Conservation (phyloP, 2,888 invertebrate genomes). For the Stomorhina lunata region DNA sequence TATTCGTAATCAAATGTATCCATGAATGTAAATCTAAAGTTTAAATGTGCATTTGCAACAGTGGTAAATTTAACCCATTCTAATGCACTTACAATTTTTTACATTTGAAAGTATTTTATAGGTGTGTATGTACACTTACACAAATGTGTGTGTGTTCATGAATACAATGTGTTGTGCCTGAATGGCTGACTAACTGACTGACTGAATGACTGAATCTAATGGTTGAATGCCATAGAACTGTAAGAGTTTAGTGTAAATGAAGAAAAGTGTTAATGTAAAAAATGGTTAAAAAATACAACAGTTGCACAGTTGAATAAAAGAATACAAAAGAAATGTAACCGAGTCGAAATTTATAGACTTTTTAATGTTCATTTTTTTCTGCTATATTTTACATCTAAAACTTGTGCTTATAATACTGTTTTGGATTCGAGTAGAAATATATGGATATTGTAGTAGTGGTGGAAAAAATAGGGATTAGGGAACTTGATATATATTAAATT, state of each 20-base stretch:
- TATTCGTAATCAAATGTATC: not conserved
- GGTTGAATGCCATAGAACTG: conserved; percentile 50
- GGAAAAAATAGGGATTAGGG: not conserved
- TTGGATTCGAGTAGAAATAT: not conserved
- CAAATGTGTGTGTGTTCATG: not conserved
- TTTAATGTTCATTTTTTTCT: not conserved
- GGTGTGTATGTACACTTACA: not conserved
- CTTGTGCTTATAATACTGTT: conserved; percentile 19
- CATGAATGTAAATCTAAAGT: not conserved
- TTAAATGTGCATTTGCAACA: conserved; percentile 47
- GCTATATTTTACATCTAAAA: not conserved
- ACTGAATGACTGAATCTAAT: conserved; percentile 36
- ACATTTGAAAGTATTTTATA: not conserved
- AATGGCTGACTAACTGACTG: conserved; percentile 14
- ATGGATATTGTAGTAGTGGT: not conserved
- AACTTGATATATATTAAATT: too few species aligned
- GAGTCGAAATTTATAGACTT: conserved; percentile 58
- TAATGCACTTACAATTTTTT: conserved; percentile 27
- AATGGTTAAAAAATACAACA: not conserved
- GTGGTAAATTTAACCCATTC: conserved; percentile 58
- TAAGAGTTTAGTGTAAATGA: conserved; percentile 25
- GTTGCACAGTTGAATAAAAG: conserved; percentile 47
- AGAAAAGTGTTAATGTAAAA: conserved; percentile 43
- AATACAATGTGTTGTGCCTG: conserved; percentile 11
- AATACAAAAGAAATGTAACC: conserved; percentile 58